Base-by-base conservation (phyloP, 2,797 vertebrate genomes). In the Adrianichthys oophorus region DNA sequence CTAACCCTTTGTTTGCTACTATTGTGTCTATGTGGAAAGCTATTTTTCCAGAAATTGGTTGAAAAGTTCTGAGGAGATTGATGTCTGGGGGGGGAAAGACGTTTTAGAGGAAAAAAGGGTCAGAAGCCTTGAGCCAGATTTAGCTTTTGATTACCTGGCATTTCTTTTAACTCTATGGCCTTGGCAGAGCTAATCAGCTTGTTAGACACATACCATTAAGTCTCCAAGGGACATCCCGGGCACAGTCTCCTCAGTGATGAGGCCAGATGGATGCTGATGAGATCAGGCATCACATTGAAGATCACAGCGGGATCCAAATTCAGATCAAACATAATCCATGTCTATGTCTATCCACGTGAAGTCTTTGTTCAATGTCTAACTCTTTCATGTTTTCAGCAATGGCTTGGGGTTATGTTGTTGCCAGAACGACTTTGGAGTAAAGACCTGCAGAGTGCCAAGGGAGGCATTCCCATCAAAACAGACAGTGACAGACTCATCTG, bases 151-250 rank as follows among this genome's bases (percentile, higher is more conserved):
- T 82, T 82, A 76, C 65, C 62, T 84, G 76, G 78, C 70, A 68
- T 51, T 55, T 69, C 52, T 70, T 82, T 72, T 80, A 66, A 78
- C 68, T 70, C 56, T 4, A 21, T 65, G 62, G 59, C 52, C 70
- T 29, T 15, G 13, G 48, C 62, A 52, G 60, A 62, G 72, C 51
- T 90, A 85, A 91, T 90, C 85, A 87, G 81, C 84, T 90, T 88
- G 80, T 56, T 61, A 72, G 67, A 78, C 59, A 70, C 75, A 73
- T 60, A 62, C 56, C 55, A 69, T 59, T 83, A 76, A 83, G 67
- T 80, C 65, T 69, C 48, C 54, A 26, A 60, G 65, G 61, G 59
- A 61, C 17, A 71, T 57, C 24, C 40, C 4, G 23, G 48, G 37
- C 41, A 57, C 52, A 41, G n/a, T 43, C 59, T 65, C 54, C 64